A percentile compares a stretch with the other conserved stretches of the same genome.
phyloP scores from a whole-genome alignment of 2,888 invertebrate species.

The Odontothrips loti region DNA sequence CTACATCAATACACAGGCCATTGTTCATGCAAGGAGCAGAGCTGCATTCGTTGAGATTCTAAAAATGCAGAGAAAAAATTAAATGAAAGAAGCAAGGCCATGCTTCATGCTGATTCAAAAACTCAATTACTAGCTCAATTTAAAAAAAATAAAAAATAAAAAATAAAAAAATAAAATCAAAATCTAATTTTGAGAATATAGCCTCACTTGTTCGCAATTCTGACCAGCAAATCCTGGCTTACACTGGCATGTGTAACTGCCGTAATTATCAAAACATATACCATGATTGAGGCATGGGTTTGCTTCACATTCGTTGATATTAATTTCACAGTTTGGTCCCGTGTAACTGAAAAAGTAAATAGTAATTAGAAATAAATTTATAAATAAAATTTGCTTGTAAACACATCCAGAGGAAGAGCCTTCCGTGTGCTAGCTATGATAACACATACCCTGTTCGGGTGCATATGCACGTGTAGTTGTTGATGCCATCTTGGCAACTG shows the following conservation, averaged over 20 bases:
- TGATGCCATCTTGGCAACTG: conserved; percentile 88
- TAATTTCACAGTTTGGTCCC: conserved; percentile 61
- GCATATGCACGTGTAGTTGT: conserved; percentile 78
- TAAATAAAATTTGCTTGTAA: background rate
- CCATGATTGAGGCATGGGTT: conserved; percentile 69
- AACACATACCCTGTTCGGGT: conserved; percentile 57
- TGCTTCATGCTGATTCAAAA: background rate
- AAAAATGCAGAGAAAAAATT: conserved; percentile 29
- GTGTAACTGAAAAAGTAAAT: conserved; percentile 36
- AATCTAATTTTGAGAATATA: conserved; percentile 27
- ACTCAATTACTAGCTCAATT: background rate
- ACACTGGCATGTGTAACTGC: conserved; percentile 74
- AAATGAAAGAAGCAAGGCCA: conserved; percentile 13
- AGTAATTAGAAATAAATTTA: background rate
- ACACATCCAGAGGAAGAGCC: too few species aligned
- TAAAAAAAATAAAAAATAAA: conserved; percentile 28
- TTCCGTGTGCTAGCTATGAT: background rate
- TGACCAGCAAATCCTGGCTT: conserved; percentile 72
- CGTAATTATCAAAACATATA: conserved; percentile 77
- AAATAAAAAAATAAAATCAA: background rate
- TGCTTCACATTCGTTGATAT: conserved; percentile 74
- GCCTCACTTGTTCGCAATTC: conserved; percentile 63
- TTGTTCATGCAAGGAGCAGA: conserved; percentile 51
- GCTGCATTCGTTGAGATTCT: conserved; percentile 44
- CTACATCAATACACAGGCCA: conserved; percentile 58